A percentile compares a stretch with the other conserved stretches of the same genome.
Evolutionary conservation across 2,113 vertebrate genomes (phyloP).

Genomic region (Oncorhynchus keta): DNA sequence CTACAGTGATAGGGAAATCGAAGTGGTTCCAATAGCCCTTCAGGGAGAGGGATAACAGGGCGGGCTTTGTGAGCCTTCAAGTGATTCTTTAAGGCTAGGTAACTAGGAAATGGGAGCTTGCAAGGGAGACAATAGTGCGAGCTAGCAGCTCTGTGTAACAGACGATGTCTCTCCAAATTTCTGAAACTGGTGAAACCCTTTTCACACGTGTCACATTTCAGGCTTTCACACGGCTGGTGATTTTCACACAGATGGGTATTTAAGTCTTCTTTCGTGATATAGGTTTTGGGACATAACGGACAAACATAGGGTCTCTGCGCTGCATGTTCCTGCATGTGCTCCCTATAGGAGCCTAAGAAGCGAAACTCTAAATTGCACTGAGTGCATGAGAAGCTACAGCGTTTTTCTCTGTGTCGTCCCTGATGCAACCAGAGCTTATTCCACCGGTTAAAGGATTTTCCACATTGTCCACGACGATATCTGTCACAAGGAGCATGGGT

Average conservation of each 20-base stretch:
- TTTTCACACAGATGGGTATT: constrained; percentile 17
- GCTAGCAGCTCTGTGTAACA: constrained; percentile 39
- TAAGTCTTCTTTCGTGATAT: constrained; percentile 8
- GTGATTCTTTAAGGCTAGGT: constrained; percentile 30
- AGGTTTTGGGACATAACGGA: constrained; percentile 29
- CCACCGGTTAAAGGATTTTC: constrained; percentile 34
- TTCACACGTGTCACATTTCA: constrained; percentile 45
- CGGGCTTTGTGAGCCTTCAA: constrained; percentile 18
- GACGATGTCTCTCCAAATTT: constrained; percentile 45
- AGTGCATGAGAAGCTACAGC: constrained; percentile 37
- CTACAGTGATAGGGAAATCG: constrained; percentile 41
- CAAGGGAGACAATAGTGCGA: constrained; percentile 33
- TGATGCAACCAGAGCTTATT: constrained; percentile 43
- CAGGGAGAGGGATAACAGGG: constrained; percentile 15
- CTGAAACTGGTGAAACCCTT: constrained; percentile 38
- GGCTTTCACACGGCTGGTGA: constrained; percentile 5
- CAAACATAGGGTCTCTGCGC: constrained; percentile 27
- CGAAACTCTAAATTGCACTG: constrained; percentile 46
- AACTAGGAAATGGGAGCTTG: constrained; percentile 29
- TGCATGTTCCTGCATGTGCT: constrained; percentile 50
- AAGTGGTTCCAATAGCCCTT: constrained; percentile 23
- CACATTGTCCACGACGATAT: constrained; percentile 33
- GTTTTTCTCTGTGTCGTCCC: constrained; percentile 18
- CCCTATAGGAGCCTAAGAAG: constrained; percentile 44
- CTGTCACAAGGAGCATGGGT: constrained; percentile 17